Conservation (phyloP, 2,888 invertebrate species). For the Agrotis ipsilon region DNA sequence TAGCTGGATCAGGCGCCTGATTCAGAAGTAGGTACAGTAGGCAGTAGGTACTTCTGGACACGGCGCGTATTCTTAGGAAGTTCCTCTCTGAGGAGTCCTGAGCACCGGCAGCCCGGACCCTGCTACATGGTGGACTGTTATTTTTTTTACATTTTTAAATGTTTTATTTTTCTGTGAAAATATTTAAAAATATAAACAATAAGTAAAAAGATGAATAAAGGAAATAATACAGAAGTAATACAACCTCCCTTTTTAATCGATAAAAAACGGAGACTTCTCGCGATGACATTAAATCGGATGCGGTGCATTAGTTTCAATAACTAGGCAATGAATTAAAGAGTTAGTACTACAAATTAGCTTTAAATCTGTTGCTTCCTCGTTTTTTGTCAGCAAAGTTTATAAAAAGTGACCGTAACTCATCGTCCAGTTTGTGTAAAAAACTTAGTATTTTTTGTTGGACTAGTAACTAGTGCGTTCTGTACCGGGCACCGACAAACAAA, state of each 20-base stretch:
- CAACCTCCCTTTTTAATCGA: neutral
- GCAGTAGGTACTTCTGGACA: no score
- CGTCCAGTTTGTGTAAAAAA: conserved; percentile 49
- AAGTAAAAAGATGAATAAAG: no score
- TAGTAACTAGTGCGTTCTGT: conserved; percentile 50
- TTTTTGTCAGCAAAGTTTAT: conserved; percentile 50
- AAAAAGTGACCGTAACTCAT: conserved; percentile 59
- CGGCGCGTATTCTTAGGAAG: no score
- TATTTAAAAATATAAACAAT: no score
- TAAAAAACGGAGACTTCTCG: conserved; percentile 11
- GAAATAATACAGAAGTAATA: no score
- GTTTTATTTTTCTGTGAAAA: no score
- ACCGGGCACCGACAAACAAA: conserved; percentile 52
- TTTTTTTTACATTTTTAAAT: no score
- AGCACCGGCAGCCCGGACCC: no score
- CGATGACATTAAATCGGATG: neutral
- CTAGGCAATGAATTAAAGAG: conserved; percentile 38
- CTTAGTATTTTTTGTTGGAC: conserved; percentile 46
- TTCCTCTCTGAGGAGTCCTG: no score
- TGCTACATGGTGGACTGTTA: no score
- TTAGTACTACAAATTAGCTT: conserved; percentile 37
- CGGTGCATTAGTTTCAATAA: conserved; percentile 35
- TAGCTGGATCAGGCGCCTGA: no score
- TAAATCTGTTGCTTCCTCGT: conserved; percentile 60
- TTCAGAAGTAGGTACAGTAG: no score